Percentiles rank a stretch among this genome's conserved stretches.
These are phyloP conservation scores for Limonius californicus DNA, from an alignment of 1,140 invertebrate genomes.

Conservation along the genomic window DNA sequence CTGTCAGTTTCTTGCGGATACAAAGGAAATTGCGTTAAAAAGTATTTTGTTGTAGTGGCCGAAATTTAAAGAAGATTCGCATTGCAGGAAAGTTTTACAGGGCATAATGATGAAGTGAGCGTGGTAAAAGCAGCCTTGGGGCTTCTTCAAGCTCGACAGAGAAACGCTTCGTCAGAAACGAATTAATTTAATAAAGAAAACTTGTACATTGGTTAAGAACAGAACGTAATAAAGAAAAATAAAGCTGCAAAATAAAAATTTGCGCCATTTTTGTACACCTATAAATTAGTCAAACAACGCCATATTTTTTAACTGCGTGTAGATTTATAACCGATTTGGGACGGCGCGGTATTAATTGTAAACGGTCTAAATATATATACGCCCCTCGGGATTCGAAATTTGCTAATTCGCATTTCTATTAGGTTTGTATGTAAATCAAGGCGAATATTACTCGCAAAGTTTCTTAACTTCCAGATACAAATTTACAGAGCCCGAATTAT, in stretches of 20 bases:
- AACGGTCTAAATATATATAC: constrained; percentile 21
- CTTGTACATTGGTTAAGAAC: not conserved
- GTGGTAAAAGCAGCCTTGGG: too few species aligned
- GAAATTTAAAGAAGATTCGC: not conserved
- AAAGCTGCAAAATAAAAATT: not conserved
- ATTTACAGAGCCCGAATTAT: constrained; percentile 30
- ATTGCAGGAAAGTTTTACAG: not conserved
- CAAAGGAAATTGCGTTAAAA: too few species aligned
- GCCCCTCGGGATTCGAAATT: constrained; percentile 21
- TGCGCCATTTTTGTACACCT: not conserved
- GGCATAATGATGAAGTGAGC: not conserved
- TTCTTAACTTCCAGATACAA: constrained; percentile 28
- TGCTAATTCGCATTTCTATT: constrained; percentile 38
- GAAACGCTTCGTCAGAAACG: not conserved
- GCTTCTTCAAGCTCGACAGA: not conserved
- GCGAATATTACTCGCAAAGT: constrained; percentile 18
- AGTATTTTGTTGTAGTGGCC: too few species aligned
- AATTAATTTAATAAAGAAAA: not conserved
- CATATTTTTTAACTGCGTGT: not conserved
- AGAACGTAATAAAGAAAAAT: not conserved
- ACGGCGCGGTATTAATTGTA: constrained; percentile 3
- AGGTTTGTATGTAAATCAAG: constrained; percentile 37
- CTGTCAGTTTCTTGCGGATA: too few species aligned
- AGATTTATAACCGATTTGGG: constrained; percentile 8
- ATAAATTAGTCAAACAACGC: not conserved